Evolutionary conservation across 2,113 vertebrate species (phyloP), one percentile per base, ranked within the genome.

Genomic region (Pygoscelis antarcticus): DNA sequence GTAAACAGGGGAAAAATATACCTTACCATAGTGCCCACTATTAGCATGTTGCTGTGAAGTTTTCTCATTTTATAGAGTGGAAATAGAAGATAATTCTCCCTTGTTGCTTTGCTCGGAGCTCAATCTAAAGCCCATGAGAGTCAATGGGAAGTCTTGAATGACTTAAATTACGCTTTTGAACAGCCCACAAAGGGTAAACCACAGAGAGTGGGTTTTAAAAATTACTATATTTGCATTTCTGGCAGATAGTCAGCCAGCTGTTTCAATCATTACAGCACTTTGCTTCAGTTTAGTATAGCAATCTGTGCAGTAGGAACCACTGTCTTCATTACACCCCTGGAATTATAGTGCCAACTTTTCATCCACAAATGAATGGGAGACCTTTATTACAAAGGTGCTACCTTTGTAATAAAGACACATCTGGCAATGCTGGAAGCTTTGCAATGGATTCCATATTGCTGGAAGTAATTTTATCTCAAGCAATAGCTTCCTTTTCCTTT

Each of bases 71-170:
- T n/a, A 90, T 18, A 44, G 51, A 68, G 68, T 86, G 44, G 51
- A 89, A 93, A 86, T 81, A 70, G 18, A 81, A 92, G 75, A 21
- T 52, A 83, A 87, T 66, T 89, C 57, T 86, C 52, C 78, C 76
- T 83, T 88, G 46, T 61, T 96, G 83, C 60, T 97, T 94, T 91
- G 40, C 40, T 87, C 38, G 78, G 25, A 82, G 36, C 40, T 90
- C 81, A 47, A 19, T 71, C 52, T 74, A 78, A 91, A 87, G 69
- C 44, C 36, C 34, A 4, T 8, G n/a, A 82, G 44, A 91, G 32
- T 54, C 49, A 51, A 52, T 22, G 30, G 49, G 32, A 95, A 84
- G 55, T 60, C 71, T 11, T 65, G 34, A 92, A 84, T 26, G 2
- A 68, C 46, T 82, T 91, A 54, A 72, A 19, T 70, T 51, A 17